phyloP scores from a whole-genome alignment of 2,113 vertebrate genomes.

The Pituophis catenifer region DNA sequence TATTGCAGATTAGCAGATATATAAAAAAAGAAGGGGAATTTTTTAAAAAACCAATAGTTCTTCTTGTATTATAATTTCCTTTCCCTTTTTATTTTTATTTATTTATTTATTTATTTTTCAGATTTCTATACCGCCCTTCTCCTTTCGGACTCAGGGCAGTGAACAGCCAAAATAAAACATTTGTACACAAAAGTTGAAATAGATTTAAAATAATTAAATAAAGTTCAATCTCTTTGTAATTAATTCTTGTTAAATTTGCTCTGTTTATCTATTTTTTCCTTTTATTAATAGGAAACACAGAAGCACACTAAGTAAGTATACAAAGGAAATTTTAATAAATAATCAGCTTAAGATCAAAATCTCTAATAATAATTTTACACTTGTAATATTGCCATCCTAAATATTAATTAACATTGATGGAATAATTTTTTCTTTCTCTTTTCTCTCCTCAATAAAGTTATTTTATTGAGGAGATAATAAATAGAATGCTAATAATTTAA shows the following conservation, averaged over 20 bases:
- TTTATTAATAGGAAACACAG: not conserved
- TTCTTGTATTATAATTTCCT: not conserved
- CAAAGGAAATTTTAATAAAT: not conserved
- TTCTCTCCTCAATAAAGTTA: not conserved
- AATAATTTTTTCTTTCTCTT: not conserved
- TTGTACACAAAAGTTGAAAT: no score
- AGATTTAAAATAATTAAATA: no score
- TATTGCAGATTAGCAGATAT: not conserved
- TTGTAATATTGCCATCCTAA: not conserved
- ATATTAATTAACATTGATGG: not conserved
- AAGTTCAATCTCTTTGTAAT: not conserved
- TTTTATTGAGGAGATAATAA: not conserved
- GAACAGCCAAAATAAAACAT: no score
- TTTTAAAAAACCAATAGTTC: not conserved
- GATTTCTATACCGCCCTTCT: no score
- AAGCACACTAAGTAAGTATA: not conserved
- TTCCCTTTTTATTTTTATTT: not conserved
- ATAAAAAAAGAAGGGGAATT: not conserved
- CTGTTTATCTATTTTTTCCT: not conserved
- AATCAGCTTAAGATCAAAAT: not conserved
- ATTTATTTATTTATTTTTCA: no score
- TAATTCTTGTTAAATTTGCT: not conserved
- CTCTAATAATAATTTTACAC: not conserved
- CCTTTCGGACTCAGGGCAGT: no score
- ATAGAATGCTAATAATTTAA: not conserved